Evolutionary conservation across 2,797 vertebrate genomes (phyloP), one percentile per base, ranked within the genome.

Genomic region (Peromyscus eremicus): DNA sequence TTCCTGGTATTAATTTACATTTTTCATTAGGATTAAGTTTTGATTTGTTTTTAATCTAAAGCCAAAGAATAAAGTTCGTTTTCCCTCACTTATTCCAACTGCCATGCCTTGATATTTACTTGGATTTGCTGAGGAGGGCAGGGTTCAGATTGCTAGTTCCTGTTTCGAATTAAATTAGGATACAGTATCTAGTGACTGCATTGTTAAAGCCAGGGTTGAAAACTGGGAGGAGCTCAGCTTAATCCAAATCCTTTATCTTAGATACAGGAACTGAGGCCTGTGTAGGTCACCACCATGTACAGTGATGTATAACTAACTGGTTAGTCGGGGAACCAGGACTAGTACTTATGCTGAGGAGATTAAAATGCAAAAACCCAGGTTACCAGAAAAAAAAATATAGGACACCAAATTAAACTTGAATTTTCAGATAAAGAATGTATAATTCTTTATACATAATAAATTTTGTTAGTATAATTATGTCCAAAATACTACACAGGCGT

Each of bases 31-130:
- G 88, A 94, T 96, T 97, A 98, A 95, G 89, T 57, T 96, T 98
- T 95, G 37, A 96, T 91, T 97, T 97, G 97, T 91, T 95, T 97
- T 95, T 97, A 98, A 97, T 97, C 92, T 97, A 88, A 95, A 97
- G 93, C 88, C 97, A 97, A 98, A 97, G 77, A 55, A 94, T 27
- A 70, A 93, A 94, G 86, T 93, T 97, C 83, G 49, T 0, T 97
- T 98, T 96, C 92, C 82, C 87, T 91, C 80, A 60, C 97, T 98
- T 97, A 96, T 96, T 98, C 95, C 91, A 92, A 90, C 73, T 96
- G 85, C 89, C 94, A 55, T 94, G 92, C 71, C 76, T 97, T 97
- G 90, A 81, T 95, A 93, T 97, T 97, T 96, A 86, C 94, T 97
- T 96, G 90, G 92, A 95, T 96, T 97, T 97, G 96, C 93, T 96